These are phyloP conservation scores for Drosophila nigromelanica DNA, from an alignment of 1,140 invertebrate species.

Conservation along the genomic window DNA sequence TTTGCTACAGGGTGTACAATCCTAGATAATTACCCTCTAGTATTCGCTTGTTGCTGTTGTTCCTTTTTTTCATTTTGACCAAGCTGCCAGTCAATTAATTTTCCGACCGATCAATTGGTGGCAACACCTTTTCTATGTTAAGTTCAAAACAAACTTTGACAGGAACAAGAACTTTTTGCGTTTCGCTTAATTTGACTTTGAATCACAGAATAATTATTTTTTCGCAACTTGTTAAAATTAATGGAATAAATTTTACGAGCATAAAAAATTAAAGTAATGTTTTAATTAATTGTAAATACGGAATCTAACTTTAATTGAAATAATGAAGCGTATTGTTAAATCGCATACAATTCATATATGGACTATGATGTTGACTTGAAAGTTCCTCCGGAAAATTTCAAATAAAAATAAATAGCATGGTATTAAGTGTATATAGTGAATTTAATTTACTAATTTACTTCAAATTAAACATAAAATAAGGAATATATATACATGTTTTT, in stretches of 20 bases:
- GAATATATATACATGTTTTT: too few relatives aligned
- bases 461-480: too few relatives aligned
- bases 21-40: not conserved
- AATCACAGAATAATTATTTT: slow-evolving; percentile 29
- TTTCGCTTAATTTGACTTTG: slow-evolving; percentile 42
- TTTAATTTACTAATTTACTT: too few relatives aligned
- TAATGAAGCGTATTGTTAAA: not conserved
- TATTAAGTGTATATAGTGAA: too few relatives aligned
- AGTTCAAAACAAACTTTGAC: slow-evolving; percentile 52
- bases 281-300: not conserved
- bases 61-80: not conserved
- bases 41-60: not conserved
- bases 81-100: slow-evolving; percentile 68
- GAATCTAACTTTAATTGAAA: not conserved
- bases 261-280: too few relatives aligned
- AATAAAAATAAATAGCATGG: too few relatives aligned
- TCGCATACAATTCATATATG: too few relatives aligned
- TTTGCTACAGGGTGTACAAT: not conserved
- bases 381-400: too few relatives aligned
- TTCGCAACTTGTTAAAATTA: slow-evolving; percentile 46
- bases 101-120: slow-evolving; percentile 56
- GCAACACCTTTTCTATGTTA: slow-evolving; percentile 76
- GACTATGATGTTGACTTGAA: too few relatives aligned
- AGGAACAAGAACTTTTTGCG: slow-evolving; percentile 53
- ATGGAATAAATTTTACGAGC: slow-evolving; percentile 52